Conservation (phyloP, 2,888 invertebrate species). For the Caenorhabditis angaria region DNA sequence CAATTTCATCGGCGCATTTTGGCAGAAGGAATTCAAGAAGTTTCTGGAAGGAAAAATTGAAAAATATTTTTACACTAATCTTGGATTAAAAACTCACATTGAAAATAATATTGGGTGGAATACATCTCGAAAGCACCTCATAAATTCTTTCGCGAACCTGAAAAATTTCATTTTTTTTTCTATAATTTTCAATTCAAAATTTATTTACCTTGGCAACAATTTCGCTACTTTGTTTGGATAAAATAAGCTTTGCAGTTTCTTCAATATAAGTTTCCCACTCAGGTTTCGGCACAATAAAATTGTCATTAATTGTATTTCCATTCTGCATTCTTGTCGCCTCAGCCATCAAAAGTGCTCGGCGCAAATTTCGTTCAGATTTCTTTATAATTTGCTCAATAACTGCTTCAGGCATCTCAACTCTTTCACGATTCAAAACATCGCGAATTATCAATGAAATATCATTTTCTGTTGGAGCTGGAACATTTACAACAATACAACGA, state of each 20-base stretch:
- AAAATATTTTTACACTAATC: neutral
- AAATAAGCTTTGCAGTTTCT: conserved; percentile 86
- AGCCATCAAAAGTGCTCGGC: conserved; percentile 89
- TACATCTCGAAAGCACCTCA: conserved; percentile 90
- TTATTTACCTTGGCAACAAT: conserved; percentile 62
- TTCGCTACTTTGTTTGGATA: conserved; percentile 86
- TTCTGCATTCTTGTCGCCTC: conserved; percentile 76
- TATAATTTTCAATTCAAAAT: neutral
- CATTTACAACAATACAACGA: conserved; percentile 89
- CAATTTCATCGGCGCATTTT: conserved; percentile 87
- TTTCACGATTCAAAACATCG: conserved; percentile 53
- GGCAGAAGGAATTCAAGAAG: conserved; percentile 79
- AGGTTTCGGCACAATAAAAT: conserved; percentile 80
- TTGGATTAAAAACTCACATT: conserved; percentile 75
- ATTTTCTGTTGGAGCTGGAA: conserved; percentile 84
- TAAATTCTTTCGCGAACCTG: conserved; percentile 88
- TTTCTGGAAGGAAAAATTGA: conserved; percentile 24
- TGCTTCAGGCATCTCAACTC: conserved; percentile 44
- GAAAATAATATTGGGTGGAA: conserved; percentile 91
- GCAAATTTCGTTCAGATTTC: conserved; percentile 85
- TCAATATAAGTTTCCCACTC: conserved; percentile 91
- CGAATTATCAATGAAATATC: conserved; percentile 74
- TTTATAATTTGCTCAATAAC: conserved; percentile 64
- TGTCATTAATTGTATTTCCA: conserved; percentile 19
- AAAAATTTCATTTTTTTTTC: neutral